Base-by-base conservation (phyloP, 2,797 vertebrate genomes). In the Alectoris magna region DNA sequence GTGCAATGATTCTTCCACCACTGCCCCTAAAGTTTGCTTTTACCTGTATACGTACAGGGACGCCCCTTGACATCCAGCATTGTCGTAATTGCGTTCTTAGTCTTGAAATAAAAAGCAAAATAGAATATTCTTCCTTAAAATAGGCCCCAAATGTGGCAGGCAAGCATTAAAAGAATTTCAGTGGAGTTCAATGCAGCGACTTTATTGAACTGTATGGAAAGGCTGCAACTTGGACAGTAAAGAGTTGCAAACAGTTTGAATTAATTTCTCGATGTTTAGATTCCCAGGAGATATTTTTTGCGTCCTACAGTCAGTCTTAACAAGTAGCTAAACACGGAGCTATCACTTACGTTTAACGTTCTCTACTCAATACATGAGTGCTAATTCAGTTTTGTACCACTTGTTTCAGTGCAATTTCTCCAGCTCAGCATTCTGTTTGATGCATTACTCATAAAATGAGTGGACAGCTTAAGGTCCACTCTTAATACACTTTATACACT, bases 61-160 rank as follows among this genome's bases (percentile, higher is more conserved):
- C 22, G 24, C 1, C 6, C n/a, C 24, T 31, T 18, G 39, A 27
- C 27, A 64, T 38, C 24, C 39, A 75, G 53, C 2, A 3, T 0
- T 0, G 27, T 63, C 83, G 80, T 51, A 70, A 24, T 41, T 70
- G 24, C 3, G 3, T 39, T 82, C 49, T 39, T 4, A 39, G n/a
- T 15, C 71, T 62, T 79, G 31, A 90, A 67, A 63, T 21, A 3
- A 59, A 79, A 80, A 80, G 29, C 4, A 1, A 60, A 44, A 53
- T 8, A 14, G 10, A 41, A 12, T 16, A 15, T 44, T 46, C 34
- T 26, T 76, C 13, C 62, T 59, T 72, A 2, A 18, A 19, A 8
- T 53, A 12, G 9, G 53, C 43, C 12, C 7, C 24, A 69, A 71
- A 23, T 10, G 23, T 23, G 29, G 21, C 36, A 56, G 58, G 16